Evolutionary conservation across 1,140 invertebrate genomes (phyloP), one percentile per base, ranked within the genome.

Genomic region (Maniola jurtina): DNA sequence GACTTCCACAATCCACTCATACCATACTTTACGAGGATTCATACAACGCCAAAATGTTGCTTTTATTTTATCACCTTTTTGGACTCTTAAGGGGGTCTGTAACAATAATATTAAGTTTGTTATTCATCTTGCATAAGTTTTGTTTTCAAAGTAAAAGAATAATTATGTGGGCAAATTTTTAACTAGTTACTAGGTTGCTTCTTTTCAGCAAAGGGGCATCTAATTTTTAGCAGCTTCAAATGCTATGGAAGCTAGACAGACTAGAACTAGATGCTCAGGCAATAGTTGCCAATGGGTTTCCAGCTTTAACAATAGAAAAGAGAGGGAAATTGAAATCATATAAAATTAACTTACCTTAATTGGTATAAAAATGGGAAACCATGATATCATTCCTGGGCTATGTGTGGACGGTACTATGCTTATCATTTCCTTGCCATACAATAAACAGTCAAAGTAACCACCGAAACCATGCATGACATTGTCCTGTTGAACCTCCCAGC

Each of bases 311-410:
- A 38, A 38, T 38, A 38, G 10, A 38, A 38, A 38, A 33, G 25
- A 60, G 7, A 47, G 16, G 15, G 5, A 50, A 34, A 11, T 14
- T 9, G 10, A 34, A 50, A 62, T 6, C 15, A 2, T 15, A 15
- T 15, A 15, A 54, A 34, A 61, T 64, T 48, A 16, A 69, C 57
- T 63, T 92, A 96, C 96, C 88, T 93, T 93, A 15, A 99, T 93
- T 34, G 98, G 98, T 84, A 99, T 98, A 71, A 96, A 96, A 60
- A 99, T 97, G 11, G 98, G 98, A 84, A 99, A 99, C 98, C 98
- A 99, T 72, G 97, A 98, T 74, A 98, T 97, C 97, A 99, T 98
- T 79, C 96, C 96, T 5, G 93, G 92, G 40, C 97, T 97, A 83
- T 98, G 96, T 6, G 96, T 97, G 14, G 93, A 90, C 5, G 98